These are phyloP conservation scores for Synanthedon tipuliformis DNA, from an alignment of 2,888 invertebrate genomes.

Conservation along the genomic window DNA sequence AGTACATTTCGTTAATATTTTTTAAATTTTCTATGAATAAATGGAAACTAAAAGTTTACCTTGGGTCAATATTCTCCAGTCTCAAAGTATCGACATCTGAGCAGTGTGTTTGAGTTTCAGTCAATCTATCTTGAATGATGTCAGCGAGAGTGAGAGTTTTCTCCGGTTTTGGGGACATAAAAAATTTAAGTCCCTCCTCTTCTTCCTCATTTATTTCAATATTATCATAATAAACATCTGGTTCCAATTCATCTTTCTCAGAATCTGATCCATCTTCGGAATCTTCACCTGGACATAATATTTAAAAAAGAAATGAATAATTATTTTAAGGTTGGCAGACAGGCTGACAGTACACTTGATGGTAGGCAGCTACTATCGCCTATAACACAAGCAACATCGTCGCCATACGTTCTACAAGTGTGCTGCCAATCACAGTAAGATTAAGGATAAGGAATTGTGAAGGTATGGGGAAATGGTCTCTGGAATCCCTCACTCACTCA, in stretches of 20 bases:
- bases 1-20: background rate
- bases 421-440: too few relatives aligned
- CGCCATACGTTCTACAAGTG: too few relatives aligned
- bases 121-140: constrained; percentile 91
- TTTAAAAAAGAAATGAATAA: background rate
- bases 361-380: too few relatives aligned
- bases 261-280: constrained; percentile 60
- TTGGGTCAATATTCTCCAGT: constrained; percentile 86
- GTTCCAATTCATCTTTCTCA: constrained; percentile 65
- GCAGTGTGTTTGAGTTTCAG: constrained; percentile 87
- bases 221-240: constrained; percentile 76
- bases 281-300: constrained; percentile 30
- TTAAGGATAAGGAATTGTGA: too few relatives aligned
- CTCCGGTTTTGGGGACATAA: constrained; percentile 65
- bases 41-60: constrained; percentile 29
- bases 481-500: too few relatives aligned
- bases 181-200: constrained; percentile 86
- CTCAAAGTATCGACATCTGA: constrained; percentile 82
- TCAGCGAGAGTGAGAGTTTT: constrained; percentile 85
- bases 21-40: background rate
- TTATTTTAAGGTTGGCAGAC: background rate
- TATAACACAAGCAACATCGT: too few relatives aligned
- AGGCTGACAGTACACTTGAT: too few relatives aligned
- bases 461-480: too few relatives aligned
- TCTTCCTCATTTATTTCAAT: constrained; percentile 88